These are phyloP conservation scores for Drosophila repletoides DNA, from an alignment of 1,140 invertebrate genomes.

Conservation along the genomic window DNA sequence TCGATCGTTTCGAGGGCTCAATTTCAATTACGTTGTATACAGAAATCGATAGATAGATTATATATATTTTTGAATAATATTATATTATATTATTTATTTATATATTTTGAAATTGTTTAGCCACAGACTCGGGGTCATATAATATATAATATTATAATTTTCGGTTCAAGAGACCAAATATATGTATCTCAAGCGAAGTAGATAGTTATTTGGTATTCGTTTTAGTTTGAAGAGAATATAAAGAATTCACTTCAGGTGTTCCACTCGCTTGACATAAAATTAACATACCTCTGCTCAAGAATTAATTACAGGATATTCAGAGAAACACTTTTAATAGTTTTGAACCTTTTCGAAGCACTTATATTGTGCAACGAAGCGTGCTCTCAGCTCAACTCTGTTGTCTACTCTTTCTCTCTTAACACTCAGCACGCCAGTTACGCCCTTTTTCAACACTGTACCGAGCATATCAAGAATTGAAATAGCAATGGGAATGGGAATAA, in stretches of 20 bases:
- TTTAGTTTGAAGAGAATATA: too few species aligned
- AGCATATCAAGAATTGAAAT: background rate
- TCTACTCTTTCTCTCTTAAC: background rate
- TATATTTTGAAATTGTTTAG: too few species aligned
- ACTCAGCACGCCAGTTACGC: conserved; percentile 29
- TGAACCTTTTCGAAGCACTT: conserved; percentile 72
- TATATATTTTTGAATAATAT: too few species aligned
- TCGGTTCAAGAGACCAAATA: too few species aligned
- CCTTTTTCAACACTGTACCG: conserved; percentile 44
- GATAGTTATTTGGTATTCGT: too few species aligned
- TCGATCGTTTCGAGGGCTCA: too few species aligned
- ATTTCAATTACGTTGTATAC: too few species aligned
- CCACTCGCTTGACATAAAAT: conserved; percentile 10
- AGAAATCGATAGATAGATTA: too few species aligned
- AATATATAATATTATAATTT: too few species aligned
- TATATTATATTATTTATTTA: too few species aligned
- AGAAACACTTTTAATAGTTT: conserved; percentile 74
- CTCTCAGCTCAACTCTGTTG: conserved; percentile 37
- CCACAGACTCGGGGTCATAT: too few species aligned
- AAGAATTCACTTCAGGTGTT: background rate
- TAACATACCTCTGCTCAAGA: background rate
- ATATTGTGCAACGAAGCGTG: conserved; percentile 76
- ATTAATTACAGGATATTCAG: conserved; percentile 21
- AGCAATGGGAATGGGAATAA: background rate
- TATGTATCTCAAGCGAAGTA: too few species aligned